phyloP scores from a whole-genome alignment of 2,888 invertebrate species.

The Noctua pronuba region DNA sequence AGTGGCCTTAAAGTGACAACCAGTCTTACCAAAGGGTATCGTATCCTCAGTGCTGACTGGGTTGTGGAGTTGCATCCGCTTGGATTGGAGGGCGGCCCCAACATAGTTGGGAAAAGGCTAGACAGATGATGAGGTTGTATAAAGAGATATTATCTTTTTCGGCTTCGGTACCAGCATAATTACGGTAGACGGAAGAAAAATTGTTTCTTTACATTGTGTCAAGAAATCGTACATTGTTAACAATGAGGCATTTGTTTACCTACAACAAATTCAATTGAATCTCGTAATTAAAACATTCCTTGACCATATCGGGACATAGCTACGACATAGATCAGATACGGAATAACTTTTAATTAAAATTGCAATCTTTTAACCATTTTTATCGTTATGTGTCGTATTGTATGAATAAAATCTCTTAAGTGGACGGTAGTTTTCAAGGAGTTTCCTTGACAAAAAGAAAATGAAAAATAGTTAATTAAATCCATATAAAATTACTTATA shows the following conservation, averaged over 20 bases:
- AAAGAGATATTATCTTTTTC: not conserved
- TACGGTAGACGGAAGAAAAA: not conserved
- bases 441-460: not conserved
- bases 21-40: too few relatives aligned
- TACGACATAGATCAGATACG: slow-evolving; percentile 13
- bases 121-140: not conserved
- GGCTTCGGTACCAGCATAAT: not conserved
- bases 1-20: not conserved
- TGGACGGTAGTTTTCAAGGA: not conserved
- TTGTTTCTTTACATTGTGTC: not conserved
- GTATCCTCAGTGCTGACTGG: too few relatives aligned
- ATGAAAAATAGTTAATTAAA: not conserved
- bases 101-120: not conserved
- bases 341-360: slow-evolving; percentile 35
- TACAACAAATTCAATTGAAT: not conserved
- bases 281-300: slow-evolving; percentile 33
- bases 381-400: too few relatives aligned
- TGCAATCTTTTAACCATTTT: not conserved
- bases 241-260: not conserved
- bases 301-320: slow-evolving; percentile 3
- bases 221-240: not conserved
- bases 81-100: too few relatives aligned
- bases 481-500: not conserved
- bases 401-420: slow-evolving; percentile 1
- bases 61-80: not conserved